These are phyloP conservation scores for Heteromormyrus szaboi DNA, from an alignment of 2,797 vertebrate species.

Conservation along the genomic window DNA sequence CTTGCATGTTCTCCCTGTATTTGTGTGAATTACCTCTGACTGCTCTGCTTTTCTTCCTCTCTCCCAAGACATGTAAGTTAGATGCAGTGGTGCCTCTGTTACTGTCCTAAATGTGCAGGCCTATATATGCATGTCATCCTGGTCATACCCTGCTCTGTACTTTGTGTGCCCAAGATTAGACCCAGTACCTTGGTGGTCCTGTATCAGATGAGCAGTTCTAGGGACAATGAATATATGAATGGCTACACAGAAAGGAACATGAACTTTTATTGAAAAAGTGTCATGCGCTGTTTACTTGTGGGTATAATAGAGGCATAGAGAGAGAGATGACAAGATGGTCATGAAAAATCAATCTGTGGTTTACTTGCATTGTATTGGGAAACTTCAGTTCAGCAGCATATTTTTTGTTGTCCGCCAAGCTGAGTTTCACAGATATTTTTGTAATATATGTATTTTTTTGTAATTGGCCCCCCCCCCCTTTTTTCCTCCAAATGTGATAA, in stretches of 20 bases:
- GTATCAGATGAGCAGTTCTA: neutral
- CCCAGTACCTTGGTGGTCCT: neutral
- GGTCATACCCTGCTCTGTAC: neutral
- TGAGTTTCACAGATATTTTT: neutral
- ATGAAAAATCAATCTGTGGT: neutral
- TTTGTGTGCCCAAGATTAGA: neutral
- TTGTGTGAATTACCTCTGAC: neutral
- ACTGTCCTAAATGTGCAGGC: neutral
- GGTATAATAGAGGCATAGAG: neutral
- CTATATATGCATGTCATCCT: neutral
- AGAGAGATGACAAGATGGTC: neutral
- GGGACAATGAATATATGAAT: neutral
- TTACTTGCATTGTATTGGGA: neutral
- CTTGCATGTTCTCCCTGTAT: neutral
- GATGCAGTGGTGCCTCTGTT: neutral
- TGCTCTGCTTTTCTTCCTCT: neutral
- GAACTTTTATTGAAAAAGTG: neutral
- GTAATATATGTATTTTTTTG: neutral
- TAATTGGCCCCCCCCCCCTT: too few species aligned
- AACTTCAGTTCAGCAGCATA: neutral
- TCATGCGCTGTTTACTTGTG: neutral
- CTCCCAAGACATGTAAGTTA: neutral
- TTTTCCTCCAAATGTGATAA: neutral
- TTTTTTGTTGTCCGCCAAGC: neutral
- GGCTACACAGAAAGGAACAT: neutral